A percentile compares a stretch with the other conserved stretches of the same genome.
Evolutionary conservation across 1,140 invertebrate species (phyloP).

Genomic region (Sitophilus oryzae): DNA sequence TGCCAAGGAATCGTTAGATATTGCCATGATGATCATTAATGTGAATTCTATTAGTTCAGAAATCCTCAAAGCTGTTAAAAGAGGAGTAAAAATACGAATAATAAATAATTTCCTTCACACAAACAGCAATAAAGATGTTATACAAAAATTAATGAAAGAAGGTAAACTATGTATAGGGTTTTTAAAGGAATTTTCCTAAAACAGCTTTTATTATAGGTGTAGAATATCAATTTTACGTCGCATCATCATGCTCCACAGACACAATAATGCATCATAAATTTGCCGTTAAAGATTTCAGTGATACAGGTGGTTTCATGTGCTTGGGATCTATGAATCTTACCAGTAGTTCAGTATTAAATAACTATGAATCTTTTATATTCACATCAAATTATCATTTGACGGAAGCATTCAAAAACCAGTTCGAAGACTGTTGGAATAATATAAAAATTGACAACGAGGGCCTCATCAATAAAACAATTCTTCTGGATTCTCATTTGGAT

Average conservation of each 20-base stretch:
- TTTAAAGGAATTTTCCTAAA: neutral
- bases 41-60: conserved; percentile 4
- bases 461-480: conserved; percentile 29
- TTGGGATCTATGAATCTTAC: conserved; percentile 33
- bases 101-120: conserved; percentile 8
- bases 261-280: conserved; percentile 27
- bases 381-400: conserved; percentile 25
- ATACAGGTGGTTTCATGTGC: conserved; percentile 21
- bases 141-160: neutral
- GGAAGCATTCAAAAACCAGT: conserved; percentile 26
- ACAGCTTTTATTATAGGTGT: neutral
- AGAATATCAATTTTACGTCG: conserved; percentile 9
- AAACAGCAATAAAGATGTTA: neutral
- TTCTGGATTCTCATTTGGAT: conserved; percentile 21
- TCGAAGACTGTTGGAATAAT: conserved; percentile 28
- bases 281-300: conserved; percentile 31
- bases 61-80: conserved; percentile 1
- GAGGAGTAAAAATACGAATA: conserved; percentile 10
- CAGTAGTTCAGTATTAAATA: conserved; percentile 18
- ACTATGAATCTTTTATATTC: conserved; percentile 33
- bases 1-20: conserved; percentile 9
- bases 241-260: neutral
- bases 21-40: conserved; percentile 11
- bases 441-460: conserved; percentile 29
- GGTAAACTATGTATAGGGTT: neutral